phyloP scores from a whole-genome alignment of 2,797 vertebrate species.

The Potorous gilbertii region DNA sequence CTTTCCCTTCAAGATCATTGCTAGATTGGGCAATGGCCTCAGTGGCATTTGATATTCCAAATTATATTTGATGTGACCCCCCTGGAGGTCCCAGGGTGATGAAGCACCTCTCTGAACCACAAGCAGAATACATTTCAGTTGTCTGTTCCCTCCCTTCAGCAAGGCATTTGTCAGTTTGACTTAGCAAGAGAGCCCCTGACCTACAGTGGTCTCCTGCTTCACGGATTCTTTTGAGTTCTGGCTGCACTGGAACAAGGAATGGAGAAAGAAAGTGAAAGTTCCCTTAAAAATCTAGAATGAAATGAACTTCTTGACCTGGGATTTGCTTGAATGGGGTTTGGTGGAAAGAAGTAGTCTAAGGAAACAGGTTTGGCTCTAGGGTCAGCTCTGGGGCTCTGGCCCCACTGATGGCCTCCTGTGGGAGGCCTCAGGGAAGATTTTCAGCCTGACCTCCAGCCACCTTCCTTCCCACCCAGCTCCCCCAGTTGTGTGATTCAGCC shows the following conservation, averaged over 20 bases:
- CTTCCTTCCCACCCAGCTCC: not conserved
- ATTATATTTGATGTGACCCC: not conserved
- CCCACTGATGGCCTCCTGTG: not conserved
- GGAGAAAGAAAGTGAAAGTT: not conserved
- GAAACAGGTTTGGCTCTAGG: not conserved
- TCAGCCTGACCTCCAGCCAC: not conserved
- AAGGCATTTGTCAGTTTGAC: conserved; percentile 4
- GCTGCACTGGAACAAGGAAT: not conserved
- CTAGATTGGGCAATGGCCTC: conserved; percentile 41
- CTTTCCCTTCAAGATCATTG: conserved; percentile 39
- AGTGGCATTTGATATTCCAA: not conserved
- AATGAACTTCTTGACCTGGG: not conserved
- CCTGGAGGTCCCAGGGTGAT: not conserved
- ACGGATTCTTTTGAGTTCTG: not conserved
- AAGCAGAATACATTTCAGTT: not conserved
- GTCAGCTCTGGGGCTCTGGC: not conserved
- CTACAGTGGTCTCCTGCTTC: not conserved
- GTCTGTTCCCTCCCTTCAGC: not conserved
- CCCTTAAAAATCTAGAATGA: not conserved
- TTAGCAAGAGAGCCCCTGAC: conserved; percentile 10
- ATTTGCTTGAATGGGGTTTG: not conserved
- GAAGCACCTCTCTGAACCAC: not conserved
- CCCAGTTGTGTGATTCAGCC: conserved; percentile 27
- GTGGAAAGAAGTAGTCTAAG: not conserved
- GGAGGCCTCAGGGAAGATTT: conserved; percentile 24